Evolutionary conservation across 2,888 invertebrate genomes (phyloP), one percentile per base, ranked within the genome.

Genomic region (Pseudoips prasinana): DNA sequence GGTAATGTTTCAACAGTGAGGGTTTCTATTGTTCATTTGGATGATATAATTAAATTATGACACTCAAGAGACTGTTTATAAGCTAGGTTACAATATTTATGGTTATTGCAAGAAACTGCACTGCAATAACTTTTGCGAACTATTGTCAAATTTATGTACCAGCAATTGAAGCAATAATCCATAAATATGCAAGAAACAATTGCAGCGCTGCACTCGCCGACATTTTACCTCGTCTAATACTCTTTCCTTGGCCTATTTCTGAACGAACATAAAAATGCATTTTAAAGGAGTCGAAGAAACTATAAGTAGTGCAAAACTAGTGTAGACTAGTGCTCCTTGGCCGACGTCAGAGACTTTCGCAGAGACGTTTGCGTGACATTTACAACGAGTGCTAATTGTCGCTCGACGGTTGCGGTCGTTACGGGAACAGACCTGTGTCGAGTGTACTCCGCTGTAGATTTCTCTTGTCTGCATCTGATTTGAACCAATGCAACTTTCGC

Each of bases 401-500:
- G 59, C 52, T 64, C 58, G 52, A 48, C 54, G 58, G 55, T 54
- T 64, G 66, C 70, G 69, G 68, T 70, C 69, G 75, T 77, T 72
- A 74, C 67, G 59, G 66, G 61, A 58, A 62, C 51, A 57, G 65
- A 53, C 68, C 64, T 58, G 69, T 69, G 73, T 74, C 71, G 73
- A 79, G 74, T 75, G 72, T 66, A 64, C 73, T 72, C 58, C 55
- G 54, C 43, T 45, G 45, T 48, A 64, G 66, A 73, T 75, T 75
- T 76, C 73, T 73, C 74, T 66, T 64, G 73, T 69, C 73, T 73
- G 72, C 77, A 71, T 76, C 75, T 76, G 79, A 82, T 82, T 79
- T 73, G 70, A 72, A 58, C 60, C 73, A 71, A 64, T 73, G 73
- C 76, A 75, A 79, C 78, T 78, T 77, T 79, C 75, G 74, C 78